phyloP scores from a whole-genome alignment of 1,140 invertebrate genomes.

The Hyphantria cunea region DNA sequence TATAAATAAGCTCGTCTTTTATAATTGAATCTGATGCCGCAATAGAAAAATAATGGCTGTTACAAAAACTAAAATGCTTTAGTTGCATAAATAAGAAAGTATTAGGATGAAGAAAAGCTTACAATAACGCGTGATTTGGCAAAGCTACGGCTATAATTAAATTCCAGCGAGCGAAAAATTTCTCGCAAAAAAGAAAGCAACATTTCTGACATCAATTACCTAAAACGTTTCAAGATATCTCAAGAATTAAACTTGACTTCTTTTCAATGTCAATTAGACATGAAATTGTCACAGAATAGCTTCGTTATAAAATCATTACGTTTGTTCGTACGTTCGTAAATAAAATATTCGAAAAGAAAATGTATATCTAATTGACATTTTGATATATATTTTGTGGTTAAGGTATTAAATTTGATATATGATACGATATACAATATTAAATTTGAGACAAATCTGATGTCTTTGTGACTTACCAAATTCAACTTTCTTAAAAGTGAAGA shows the following conservation, averaged over 20 bases:
- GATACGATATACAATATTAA: too few species aligned
- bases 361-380: background rate
- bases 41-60: background rate
- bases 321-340: conserved; percentile 6
- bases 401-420: too few species aligned
- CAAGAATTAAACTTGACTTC: conserved; percentile 23
- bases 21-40: conserved; percentile 1
- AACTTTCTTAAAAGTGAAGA: too few species aligned
- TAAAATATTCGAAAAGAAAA: background rate
- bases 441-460: too few species aligned
- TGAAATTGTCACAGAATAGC: conserved; percentile 21
- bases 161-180: conserved; percentile 14
- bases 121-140: conserved; percentile 23
- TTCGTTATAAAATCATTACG: conserved; percentile 18
- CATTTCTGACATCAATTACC: conserved; percentile 22
- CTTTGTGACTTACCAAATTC: too few species aligned
- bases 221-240: conserved; percentile 20
- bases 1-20: conserved; percentile 10
- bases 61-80: conserved; percentile 4
- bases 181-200: conserved; percentile 15
- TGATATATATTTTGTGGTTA: background rate
- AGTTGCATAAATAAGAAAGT: conserved; percentile 14
- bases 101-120: conserved; percentile 12
- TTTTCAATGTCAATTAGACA: conserved; percentile 28
- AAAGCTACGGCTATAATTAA: conserved; percentile 24